Evolutionary conservation across 2,113 vertebrate species (phyloP).

Genomic region (Triplophysa dalaica): DNA sequence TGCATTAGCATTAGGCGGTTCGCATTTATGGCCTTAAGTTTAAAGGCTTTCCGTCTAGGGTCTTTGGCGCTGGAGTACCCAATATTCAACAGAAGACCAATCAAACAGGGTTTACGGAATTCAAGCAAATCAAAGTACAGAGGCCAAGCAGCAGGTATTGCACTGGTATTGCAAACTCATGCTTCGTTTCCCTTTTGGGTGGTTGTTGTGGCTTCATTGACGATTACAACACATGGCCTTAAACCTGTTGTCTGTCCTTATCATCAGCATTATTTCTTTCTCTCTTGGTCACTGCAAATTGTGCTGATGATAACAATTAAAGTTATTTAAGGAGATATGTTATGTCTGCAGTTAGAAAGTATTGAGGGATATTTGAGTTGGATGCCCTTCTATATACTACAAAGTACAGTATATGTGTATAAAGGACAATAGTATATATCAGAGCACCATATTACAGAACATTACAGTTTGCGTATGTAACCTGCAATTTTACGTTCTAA

Average conservation of each 20-base stretch:
- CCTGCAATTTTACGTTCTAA: too few species aligned
- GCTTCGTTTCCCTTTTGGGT: conserved; percentile 30
- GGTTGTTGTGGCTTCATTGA: conserved; percentile 18
- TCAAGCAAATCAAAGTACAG: too few species aligned
- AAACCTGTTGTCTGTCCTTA: conserved; percentile 28
- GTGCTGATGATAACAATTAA: conserved; percentile 17
- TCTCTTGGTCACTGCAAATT: background rate
- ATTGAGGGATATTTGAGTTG: background rate
- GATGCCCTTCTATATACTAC: background rate
- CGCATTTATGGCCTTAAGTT: too few species aligned
- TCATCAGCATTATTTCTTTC: conserved; percentile 14
- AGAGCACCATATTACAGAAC: too few species aligned
- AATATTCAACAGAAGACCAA: too few species aligned
- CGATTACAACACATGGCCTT: conserved; percentile 18
- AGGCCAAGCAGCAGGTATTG: too few species aligned
- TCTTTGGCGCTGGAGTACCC: too few species aligned
- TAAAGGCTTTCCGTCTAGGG: too few species aligned
- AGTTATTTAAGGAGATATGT: conserved; percentile 29
- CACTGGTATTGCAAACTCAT: background rate
- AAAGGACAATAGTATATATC: too few species aligned
- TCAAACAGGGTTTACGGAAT: too few species aligned
- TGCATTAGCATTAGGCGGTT: too few species aligned
- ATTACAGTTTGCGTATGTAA: too few species aligned
- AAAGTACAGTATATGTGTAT: background rate
- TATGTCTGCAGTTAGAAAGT: background rate